These are phyloP conservation scores for Microcebus lehilahytsara DNA, from an alignment of 2,113 vertebrate genomes.

Conservation along the genomic window DNA sequence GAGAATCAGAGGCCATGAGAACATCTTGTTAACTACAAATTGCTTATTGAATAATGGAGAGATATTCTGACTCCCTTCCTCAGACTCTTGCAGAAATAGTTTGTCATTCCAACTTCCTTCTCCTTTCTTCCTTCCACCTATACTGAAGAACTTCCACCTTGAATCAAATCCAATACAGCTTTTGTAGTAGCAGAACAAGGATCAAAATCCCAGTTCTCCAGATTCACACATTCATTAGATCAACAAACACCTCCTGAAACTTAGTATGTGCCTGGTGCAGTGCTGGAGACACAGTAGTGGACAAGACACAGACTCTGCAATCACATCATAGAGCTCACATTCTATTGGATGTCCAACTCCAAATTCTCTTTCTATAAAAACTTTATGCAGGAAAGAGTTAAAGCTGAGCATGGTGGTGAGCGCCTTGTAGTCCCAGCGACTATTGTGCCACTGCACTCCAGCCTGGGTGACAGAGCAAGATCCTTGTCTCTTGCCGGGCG, in stretches of 20 bases:
- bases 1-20: neutral
- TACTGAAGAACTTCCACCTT: neutral
- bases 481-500: too few relatives aligned
- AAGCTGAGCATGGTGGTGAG: neutral
- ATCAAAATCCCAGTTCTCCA: neutral
- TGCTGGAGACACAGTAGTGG: neutral
- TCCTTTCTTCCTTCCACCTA: neutral
- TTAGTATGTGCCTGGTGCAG: neutral
- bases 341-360: neutral
- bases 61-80: neutral
- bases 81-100: neutral
- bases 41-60: neutral
- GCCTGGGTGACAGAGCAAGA: too few relatives aligned
- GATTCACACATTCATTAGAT: neutral
- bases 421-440: too few relatives aligned
- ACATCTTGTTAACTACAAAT: neutral
- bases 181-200: neutral
- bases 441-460: too few relatives aligned
- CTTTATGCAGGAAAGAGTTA: neutral
- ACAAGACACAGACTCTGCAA: neutral
- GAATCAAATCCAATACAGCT: neutral
- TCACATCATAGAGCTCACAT: neutral
- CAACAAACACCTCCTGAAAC: neutral
- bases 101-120: neutral
- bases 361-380: neutral